Base-by-base conservation (phyloP, 2,113 vertebrate genomes). In the Aleadryas rufinucha region DNA sequence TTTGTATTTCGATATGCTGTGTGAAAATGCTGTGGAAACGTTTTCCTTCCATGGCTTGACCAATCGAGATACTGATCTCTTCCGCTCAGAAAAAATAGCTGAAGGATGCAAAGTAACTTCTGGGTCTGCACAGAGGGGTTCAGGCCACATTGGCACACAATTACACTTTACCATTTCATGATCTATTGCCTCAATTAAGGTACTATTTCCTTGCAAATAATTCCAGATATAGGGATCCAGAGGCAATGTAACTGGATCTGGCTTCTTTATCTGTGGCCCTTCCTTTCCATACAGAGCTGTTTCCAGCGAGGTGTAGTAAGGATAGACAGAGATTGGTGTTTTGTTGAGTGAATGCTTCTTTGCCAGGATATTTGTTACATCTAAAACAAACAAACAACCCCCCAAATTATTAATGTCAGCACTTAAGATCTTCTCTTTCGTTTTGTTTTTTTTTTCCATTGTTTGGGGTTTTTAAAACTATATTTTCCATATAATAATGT, bases 281-380 rank as follows among this genome's bases (percentile, higher is more conserved):
- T 98, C 97, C 89, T 98, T 98, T 17, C 99, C 99, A 65, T 99
- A 99, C 1, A 99, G 96, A n/a, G 98, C 98, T 45, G 95, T 91
- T 81, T 97, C 98, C 97, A 99, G 88, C 1, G 98, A 98, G 28
- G 76, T 10, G 18, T 98, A 99, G 94, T 98, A 99, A 15, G 98
- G 98, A 89, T 98, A 98, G 84, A 99, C 98, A 71, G 72, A 98
- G 53, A 99, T 84, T 0, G 97, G 97, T 19, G 94, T 95, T 41
- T 96, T 90, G 56, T 94, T 94, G 77, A 99, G 96, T 6, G 31
- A 52, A 90, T 98, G 98, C 21, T 98, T 95, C 87, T 92, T 98
- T 8, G 65, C 56, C 60, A 98, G 91, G 86, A 99, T 92, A 59
- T n/a, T 97, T 50, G 88, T 84, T 64, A 98, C 91, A 95, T 97